Evolutionary conservation across 2,113 vertebrate genomes (phyloP), one percentile per base, ranked within the genome.

Genomic region (Pachycephala philippinensis): DNA sequence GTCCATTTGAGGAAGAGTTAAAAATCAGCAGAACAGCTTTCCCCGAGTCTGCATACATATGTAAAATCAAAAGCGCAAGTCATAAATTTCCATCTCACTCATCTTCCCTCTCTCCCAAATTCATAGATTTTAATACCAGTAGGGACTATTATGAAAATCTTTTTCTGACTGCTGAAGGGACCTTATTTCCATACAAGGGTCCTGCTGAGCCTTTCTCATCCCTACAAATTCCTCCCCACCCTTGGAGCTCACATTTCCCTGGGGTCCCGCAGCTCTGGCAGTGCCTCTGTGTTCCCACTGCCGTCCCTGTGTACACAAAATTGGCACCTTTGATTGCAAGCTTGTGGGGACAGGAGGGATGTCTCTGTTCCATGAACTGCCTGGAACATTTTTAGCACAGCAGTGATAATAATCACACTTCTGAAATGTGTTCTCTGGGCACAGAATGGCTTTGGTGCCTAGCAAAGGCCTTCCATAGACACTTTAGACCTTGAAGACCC

Each of bases 261-360:
- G 39, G 35, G 53, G 35, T 64, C 23, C 77, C 1, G 0, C 49
- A 37, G 65, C 54, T 84, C 28, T 0, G 0, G 33, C 0, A 0
- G n/a, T 54, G 28, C n/a, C 12, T 14, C 63, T 31, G 24, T 5
- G 3, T 14, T 45, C 76, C 68, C 45, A 2, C 5, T 22, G 57
- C 5, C 2, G 4, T 11, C 75, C 35, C 64, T 37, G n/a, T 0
- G 2, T 3, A 13, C 65, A 35, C 14, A 52, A 22, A 76, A 80
- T 7, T 45, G 49, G 33, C 61, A 31, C 47, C 68, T 85, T 54
- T 44, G 84, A 35, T 47, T 82, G 65, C 60, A 24, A 50, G 21
- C 53, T 53, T 68, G 49, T 84, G 0, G 0, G 47, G 74, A 56
- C 44, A 78, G 70, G 65, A 78, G 65, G 30, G n/a, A 24, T 27